phyloP scores from a whole-genome alignment of 2,888 invertebrate genomes.

The Caenorhabditis panamensis region DNA sequence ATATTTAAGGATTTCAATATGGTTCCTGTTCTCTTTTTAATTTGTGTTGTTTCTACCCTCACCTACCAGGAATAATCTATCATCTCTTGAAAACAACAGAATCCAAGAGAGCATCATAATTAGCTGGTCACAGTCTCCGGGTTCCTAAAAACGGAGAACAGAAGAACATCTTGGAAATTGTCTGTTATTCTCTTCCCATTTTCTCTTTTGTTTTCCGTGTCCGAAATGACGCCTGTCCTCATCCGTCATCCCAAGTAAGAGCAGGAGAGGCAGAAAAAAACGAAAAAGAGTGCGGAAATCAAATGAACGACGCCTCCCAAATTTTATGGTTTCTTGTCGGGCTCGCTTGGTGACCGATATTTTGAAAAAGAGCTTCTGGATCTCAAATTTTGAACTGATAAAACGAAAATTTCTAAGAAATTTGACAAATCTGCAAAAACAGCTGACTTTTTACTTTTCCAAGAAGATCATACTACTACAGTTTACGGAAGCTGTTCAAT shows the following conservation, averaged over 20 bases:
- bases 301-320: background rate
- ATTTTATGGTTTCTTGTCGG: conserved; percentile 8
- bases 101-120: background rate
- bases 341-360: background rate
- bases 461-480: too few species aligned
- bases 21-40: background rate
- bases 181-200: background rate
- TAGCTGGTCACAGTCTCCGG: background rate
- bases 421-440: background rate
- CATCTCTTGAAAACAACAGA: too few species aligned
- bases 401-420: background rate
- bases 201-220: background rate
- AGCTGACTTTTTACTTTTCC: background rate
- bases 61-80: too few species aligned
- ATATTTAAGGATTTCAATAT: background rate
- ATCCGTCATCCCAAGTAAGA: background rate
- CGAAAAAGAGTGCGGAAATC: conserved; percentile 4
- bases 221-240: conserved; percentile 10
- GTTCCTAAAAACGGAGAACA: background rate
- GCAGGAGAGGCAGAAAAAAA: background rate
- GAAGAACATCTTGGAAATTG: conserved; percentile 5
- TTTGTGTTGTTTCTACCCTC: background rate
- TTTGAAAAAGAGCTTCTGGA: background rate
- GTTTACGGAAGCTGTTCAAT: too few species aligned
- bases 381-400: too few species aligned